phyloP scores from a whole-genome alignment of 2,888 invertebrate genomes.

The Athrips mouffetella region DNA sequence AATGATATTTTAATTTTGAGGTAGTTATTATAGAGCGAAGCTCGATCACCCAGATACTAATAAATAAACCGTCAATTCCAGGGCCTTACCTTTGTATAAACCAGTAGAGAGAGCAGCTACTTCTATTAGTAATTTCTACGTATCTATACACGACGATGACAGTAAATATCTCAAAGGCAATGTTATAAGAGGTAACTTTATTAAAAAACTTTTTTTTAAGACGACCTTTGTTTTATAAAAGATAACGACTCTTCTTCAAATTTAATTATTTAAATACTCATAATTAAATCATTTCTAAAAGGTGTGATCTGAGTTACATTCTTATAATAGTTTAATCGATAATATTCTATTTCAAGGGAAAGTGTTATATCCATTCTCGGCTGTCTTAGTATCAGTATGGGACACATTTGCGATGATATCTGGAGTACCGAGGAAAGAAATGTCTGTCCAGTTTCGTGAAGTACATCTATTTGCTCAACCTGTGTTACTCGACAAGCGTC shows the following conservation, averaged over 20 bases:
- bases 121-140: slow-evolving; percentile 3
- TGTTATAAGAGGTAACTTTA: slow-evolving; percentile 39
- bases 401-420: slow-evolving; percentile 80
- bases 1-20: too few relatives aligned
- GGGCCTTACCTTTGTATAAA: neutral
- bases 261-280: neutral
- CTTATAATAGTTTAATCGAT: neutral
- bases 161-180: slow-evolving; percentile 87
- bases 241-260: neutral
- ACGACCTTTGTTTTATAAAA: too few relatives aligned
- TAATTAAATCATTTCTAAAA: neutral
- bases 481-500: slow-evolving; percentile 70
- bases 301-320: neutral
- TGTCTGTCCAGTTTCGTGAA: slow-evolving; percentile 83
- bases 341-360: slow-evolving; percentile 59
- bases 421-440: slow-evolving; percentile 76
- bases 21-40: too few relatives aligned
- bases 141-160: slow-evolving; percentile 34
- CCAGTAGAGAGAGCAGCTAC: neutral
- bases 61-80: too few relatives aligned
- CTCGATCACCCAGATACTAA: too few relatives aligned
- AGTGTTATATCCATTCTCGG: slow-evolving; percentile 86
- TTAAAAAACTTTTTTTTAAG: too few relatives aligned
- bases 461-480: slow-evolving; percentile 80
- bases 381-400: slow-evolving; percentile 84